Base-by-base conservation (phyloP, 2,113 vertebrate species). In the Hippocampus guttulatus region DNA sequence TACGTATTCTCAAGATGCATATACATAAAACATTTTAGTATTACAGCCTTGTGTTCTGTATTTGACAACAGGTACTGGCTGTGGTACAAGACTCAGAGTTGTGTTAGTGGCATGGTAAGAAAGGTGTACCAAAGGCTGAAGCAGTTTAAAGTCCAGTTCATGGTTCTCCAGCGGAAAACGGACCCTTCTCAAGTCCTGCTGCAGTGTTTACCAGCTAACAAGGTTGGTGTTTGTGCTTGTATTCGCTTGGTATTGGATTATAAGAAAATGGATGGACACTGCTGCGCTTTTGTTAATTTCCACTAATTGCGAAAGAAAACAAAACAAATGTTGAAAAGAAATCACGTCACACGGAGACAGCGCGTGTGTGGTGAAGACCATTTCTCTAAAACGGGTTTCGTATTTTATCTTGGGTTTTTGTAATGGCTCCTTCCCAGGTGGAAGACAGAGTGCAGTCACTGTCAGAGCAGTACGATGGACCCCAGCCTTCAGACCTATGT, bases 401-500 rank as follows among this genome's bases (percentile, higher is more conserved):
- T 40, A 63, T 21, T 21, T 71, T 21, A 10, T 69, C 20, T 33
- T 14, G 20, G 9, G 18, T 63, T 21, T 27, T 40, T 76, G 52
- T 67, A 69, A 20, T 67, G 68, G 5, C 74, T 68, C 23, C 55
- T 72, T 41, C 16, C 20, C 69, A 93, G 92, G 93, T 97, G 76
- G 96, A 98, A 1, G 74, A 87, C 61, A 91, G 94, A 68, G 84
- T 98, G 71, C 83, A 75, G 78, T 93, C 91, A 79, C 88, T 98
- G 70, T 90, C 90, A 40, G 87, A 92, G 21, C 89, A 93, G 23
- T 99, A 99, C 67, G 93, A 90, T 1, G 96, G 97, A 16, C 97
- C 97, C 0, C 95, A 96, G 82, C 96, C 97, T n/a, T 98, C 97
- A 0, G 97, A 99, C 72, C 87, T 96, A 3, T 95, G 96, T 79